phyloP scores from a whole-genome alignment of 1,140 invertebrate species.

The Aphelenchoides avenae region DNA sequence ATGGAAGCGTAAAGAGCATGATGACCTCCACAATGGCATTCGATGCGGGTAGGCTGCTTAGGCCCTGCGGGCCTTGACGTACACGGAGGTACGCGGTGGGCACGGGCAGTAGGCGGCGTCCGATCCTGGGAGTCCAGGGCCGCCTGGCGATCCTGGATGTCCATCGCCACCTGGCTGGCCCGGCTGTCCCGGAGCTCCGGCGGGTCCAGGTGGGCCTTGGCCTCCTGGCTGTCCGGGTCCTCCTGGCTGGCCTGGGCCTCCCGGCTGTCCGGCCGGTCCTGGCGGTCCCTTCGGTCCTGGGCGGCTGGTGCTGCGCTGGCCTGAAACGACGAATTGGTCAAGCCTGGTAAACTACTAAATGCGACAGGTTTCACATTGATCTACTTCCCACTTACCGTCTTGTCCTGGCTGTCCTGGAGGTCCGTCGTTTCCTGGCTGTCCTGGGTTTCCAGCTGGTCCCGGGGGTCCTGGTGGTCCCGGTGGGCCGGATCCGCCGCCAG shows the following conservation, averaged over 20 bases:
- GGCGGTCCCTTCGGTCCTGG: no score
- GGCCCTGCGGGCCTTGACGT: no score
- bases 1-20: no score
- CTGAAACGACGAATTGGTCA: slow-evolving; percentile 6
- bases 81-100: slow-evolving; percentile 32
- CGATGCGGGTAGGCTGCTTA: no score
- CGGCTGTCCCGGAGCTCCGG: slow-evolving; percentile 12
- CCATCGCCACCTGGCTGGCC: background rate
- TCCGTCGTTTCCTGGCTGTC: slow-evolving; percentile 18
- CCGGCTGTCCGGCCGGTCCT: no score
- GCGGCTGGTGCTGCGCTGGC: slow-evolving; percentile 11
- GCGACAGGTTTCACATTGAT: background rate
- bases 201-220: slow-evolving; percentile 5
- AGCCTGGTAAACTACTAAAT: background rate
- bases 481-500: background rate
- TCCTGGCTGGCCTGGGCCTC: no score
- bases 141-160: slow-evolving; percentile 2
- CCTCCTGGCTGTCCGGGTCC: slow-evolving; percentile 24
- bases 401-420: slow-evolving; percentile 25
- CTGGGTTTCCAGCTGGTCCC: slow-evolving; percentile 20
- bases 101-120: slow-evolving; percentile 32
- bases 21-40: no score
- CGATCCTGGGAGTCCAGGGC: slow-evolving; percentile 13
- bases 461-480: background rate
- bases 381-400: slow-evolving; percentile 16